Evolutionary conservation across 1,140 invertebrate species (phyloP).

Genomic region (Gryllus bimaculatus): DNA sequence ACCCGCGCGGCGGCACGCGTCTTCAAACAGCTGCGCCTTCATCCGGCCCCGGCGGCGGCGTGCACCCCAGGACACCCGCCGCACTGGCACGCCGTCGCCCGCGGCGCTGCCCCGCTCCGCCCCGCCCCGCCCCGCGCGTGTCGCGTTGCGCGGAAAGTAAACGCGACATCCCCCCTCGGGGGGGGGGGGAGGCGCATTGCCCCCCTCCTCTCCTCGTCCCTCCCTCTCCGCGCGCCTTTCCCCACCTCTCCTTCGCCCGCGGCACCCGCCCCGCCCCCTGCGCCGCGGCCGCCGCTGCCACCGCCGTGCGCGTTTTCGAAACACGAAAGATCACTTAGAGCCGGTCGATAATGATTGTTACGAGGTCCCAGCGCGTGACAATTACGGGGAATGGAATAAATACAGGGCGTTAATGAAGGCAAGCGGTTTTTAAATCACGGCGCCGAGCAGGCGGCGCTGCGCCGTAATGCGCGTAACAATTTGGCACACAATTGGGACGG

Average conservation of each 20-base stretch:
- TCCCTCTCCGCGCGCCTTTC: neutral
- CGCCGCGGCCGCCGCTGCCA: too few species aligned
- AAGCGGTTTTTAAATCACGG: conserved; percentile 4
- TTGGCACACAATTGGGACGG: neutral
- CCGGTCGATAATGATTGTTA: neutral
- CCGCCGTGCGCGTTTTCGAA: neutral
- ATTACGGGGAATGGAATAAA: neutral
- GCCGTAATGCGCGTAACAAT: conserved; percentile 3
- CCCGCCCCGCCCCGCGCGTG: neutral
- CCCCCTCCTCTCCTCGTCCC: neutral
- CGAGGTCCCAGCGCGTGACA: neutral
- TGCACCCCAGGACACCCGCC: too few species aligned
- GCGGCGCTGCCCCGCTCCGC: too few species aligned
- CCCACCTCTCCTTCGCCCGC: neutral
- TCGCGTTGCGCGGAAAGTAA: neutral
- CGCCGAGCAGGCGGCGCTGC: neutral
- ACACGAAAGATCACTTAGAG: conserved; percentile 4
- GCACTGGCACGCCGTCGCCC: too few species aligned
- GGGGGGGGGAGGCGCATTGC: too few species aligned
- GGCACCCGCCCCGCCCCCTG: too few species aligned
- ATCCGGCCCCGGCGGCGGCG: too few species aligned
- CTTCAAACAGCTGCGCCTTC: too few species aligned
- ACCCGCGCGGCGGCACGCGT: too few species aligned
- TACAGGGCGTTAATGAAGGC: conserved; percentile 3
- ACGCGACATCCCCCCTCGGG: neutral